These are phyloP conservation scores for Drosophila sturtevanti DNA, from an alignment of 1,140 invertebrate species.

Conservation along the genomic window DNA sequence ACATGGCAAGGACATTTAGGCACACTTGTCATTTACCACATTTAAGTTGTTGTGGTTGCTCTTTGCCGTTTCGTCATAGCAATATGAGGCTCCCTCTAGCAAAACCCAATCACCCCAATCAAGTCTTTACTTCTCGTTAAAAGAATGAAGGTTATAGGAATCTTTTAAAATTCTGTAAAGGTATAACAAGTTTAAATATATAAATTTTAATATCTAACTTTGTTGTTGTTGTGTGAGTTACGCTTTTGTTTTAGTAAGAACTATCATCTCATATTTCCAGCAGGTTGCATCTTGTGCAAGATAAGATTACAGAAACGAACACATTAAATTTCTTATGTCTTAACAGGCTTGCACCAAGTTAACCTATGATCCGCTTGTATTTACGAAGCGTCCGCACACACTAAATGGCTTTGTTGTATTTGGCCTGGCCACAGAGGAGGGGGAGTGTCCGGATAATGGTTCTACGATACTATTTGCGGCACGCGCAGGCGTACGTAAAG, in stretches of 20 bases:
- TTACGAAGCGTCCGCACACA: slow-evolving; percentile 78
- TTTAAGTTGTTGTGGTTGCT: slow-evolving; percentile 69
- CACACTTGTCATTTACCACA: slow-evolving; percentile 26
- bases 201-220: too few species aligned
- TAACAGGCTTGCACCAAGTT: slow-evolving; percentile 70
- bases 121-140: too few species aligned
- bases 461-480: slow-evolving; percentile 68
- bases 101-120: too few species aligned
- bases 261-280: slow-evolving; percentile 35
- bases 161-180: neutral
- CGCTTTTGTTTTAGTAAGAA: slow-evolving; percentile 34
- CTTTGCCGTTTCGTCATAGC: slow-evolving; percentile 57
- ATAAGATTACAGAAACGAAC: neutral
- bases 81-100: slow-evolving; percentile 29
- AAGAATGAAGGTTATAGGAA: too few species aligned
- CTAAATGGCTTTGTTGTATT: slow-evolving; percentile 72
- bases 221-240: too few species aligned
- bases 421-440: slow-evolving; percentile 58
- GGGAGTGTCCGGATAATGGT: slow-evolving; percentile 61
- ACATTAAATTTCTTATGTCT: slow-evolving; percentile 13
- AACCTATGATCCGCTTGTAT: slow-evolving; percentile 78
- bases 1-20: slow-evolving; percentile 21
- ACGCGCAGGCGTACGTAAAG: slow-evolving; percentile 71
- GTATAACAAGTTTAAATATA: too few species aligned
- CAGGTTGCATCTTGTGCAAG: too few species aligned